These are phyloP conservation scores for Micrastur ruficollis DNA, from an alignment of 2,797 vertebrate genomes.

Conservation along the genomic window DNA sequence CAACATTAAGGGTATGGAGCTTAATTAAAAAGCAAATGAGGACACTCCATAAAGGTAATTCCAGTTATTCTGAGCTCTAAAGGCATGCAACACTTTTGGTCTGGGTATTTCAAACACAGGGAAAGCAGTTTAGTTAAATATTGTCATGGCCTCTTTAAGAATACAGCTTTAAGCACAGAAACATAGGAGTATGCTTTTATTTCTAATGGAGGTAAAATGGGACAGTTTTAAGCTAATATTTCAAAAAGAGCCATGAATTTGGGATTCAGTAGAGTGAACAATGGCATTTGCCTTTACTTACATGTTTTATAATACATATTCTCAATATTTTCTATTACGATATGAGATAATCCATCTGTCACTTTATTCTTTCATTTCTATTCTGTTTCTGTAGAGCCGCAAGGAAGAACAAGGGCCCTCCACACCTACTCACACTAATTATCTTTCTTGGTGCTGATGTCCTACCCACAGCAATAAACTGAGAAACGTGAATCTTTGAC, in stretches of 20 bases:
- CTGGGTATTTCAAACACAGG: not conserved
- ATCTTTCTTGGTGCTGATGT: not conserved
- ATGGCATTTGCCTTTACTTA: not conserved
- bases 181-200: not conserved
- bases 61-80: not conserved
- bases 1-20: not conserved
- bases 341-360: not conserved
- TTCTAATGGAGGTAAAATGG: not conserved
- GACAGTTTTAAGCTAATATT: not conserved
- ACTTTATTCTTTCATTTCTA: not conserved
- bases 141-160: not conserved
- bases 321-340: not conserved
- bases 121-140: not conserved
- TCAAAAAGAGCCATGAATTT: not conserved
- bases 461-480: not conserved
- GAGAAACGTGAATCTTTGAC: not conserved
- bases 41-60: not conserved
- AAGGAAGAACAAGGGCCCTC: not conserved
- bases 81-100: not conserved
- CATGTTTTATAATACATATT: not conserved
- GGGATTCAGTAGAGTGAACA: not conserved
- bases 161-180: not conserved
- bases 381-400: not conserved
- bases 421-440: not conserved
- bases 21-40: slow-evolving; percentile 51